These are phyloP conservation scores for Grallaria varia DNA, from an alignment of 2,113 vertebrate genomes.

Conservation along the genomic window DNA sequence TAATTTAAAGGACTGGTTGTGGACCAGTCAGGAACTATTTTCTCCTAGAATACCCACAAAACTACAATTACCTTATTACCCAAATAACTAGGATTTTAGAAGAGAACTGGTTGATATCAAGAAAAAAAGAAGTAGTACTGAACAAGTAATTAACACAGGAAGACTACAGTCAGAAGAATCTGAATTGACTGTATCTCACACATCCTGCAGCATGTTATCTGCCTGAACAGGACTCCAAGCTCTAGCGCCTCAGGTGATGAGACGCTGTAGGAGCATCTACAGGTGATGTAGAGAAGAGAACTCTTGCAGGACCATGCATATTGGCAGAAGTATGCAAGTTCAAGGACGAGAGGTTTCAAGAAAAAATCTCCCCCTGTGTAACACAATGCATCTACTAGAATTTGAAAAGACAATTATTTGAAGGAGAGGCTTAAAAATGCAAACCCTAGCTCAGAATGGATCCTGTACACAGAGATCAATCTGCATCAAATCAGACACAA, in stretches of 20 bases:
- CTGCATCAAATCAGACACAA: neutral
- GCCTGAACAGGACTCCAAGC: neutral
- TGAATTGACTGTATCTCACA: neutral
- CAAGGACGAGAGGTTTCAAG: neutral
- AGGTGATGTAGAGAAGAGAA: neutral
- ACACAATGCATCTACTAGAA: neutral
- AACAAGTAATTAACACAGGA: neutral
- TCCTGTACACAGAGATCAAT: neutral
- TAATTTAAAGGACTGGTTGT: neutral
- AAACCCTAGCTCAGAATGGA: neutral
- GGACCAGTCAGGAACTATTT: neutral
- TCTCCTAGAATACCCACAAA: neutral
- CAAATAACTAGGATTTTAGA: neutral
- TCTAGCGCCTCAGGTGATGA: neutral
- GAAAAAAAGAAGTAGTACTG: neutral
- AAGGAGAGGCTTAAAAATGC: neutral
- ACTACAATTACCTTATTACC: neutral
- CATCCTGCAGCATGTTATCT: fast-evolving
- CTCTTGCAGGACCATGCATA: neutral
- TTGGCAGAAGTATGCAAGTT: neutral
- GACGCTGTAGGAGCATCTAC: neutral
- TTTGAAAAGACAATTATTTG: neutral
- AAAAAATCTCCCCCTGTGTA: neutral
- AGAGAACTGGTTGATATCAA: neutral
- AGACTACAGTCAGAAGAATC: neutral